These are phyloP conservation scores for Smithornis capensis DNA, from an alignment of 2,113 vertebrate genomes.

Conservation along the genomic window DNA sequence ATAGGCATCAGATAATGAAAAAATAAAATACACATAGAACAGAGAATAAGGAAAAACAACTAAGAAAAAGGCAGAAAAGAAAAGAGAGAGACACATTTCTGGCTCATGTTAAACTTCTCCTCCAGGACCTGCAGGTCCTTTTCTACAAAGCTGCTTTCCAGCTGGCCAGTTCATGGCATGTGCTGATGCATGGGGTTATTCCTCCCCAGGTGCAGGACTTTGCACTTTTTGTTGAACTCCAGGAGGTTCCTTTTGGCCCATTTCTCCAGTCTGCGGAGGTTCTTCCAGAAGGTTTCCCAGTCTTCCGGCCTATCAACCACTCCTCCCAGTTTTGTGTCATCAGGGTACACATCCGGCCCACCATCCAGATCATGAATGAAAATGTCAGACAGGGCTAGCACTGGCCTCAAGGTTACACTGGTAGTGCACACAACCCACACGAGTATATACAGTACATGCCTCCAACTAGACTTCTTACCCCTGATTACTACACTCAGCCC, in stretches of 20 bases:
- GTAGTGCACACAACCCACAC: not conserved
- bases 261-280: not conserved
- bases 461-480: not conserved
- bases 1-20: not conserved
- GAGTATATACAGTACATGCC: rapidly evolving
- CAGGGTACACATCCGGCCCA: not conserved
- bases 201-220: not conserved
- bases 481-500: not conserved
- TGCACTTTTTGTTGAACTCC: not conserved
- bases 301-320: not conserved
- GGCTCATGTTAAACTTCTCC: not conserved
- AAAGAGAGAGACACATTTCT: not conserved
- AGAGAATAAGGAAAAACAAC: not conserved
- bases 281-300: not conserved
- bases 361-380: not conserved
- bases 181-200: not conserved
- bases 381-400: not conserved
- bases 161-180: not conserved
- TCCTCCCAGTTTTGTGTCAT: not conserved
- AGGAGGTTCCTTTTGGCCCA: not conserved
- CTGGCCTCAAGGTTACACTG: not conserved
- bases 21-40: not conserved
- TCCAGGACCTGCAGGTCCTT: not conserved
- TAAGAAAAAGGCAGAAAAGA: not conserved
- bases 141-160: not conserved